These are phyloP conservation scores for Rousettus madagascariensis DNA, from an alignment of 2,797 vertebrate genomes.

Conservation along the genomic window DNA sequence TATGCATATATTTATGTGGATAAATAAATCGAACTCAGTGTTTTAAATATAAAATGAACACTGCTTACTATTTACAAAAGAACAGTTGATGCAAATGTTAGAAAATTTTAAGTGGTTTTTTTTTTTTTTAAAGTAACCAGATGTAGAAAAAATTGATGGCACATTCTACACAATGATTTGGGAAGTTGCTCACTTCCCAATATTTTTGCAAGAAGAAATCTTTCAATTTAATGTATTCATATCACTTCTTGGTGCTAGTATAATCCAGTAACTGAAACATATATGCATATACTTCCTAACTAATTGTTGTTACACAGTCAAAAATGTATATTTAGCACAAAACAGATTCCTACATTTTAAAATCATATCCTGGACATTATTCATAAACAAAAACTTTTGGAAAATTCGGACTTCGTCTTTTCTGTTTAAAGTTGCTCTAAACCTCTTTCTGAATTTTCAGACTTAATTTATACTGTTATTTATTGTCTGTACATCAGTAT, in stretches of 20 bases:
- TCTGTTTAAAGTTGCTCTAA: neutral
- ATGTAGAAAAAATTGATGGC: neutral
- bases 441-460: neutral
- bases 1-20: neutral
- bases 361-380: neutral
- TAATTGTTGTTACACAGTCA: neutral
- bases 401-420: neutral
- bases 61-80: neutral
- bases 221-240: neutral
- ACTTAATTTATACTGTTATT: neutral
- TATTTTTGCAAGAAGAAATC: neutral
- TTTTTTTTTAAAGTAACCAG: neutral
- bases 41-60: slow-evolving; percentile 7
- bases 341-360: neutral
- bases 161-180: neutral
- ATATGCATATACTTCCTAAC: neutral
- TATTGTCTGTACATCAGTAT: neutral
- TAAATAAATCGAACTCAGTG: neutral
- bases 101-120: neutral
- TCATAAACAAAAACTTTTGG: neutral
- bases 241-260: neutral
- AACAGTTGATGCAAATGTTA: neutral
- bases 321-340: neutral
- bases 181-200: neutral
- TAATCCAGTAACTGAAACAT: neutral